Conservation (phyloP, 2,888 invertebrate species). For the Chymomyza amoena region DNA sequence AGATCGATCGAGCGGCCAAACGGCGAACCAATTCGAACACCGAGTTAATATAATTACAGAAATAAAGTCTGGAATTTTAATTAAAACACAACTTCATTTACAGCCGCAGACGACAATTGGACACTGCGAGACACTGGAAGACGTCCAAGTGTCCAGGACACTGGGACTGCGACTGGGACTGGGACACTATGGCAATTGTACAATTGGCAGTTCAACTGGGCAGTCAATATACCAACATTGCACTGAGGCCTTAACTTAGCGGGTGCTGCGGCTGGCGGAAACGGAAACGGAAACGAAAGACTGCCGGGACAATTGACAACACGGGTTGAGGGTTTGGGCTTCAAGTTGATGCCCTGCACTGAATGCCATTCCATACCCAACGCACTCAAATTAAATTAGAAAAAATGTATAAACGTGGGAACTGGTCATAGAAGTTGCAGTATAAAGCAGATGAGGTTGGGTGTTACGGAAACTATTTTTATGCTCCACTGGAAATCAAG, state of each 20-base stretch:
- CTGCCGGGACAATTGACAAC: slow-evolving; percentile 40
- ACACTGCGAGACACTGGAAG: background rate
- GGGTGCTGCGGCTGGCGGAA: background rate
- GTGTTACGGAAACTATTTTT: too few species aligned
- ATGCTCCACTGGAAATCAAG: too few species aligned
- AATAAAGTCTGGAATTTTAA: slow-evolving; percentile 76
- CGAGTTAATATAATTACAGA: slow-evolving; percentile 75
- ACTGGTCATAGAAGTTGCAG: too few species aligned
- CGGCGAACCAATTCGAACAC: slow-evolving; percentile 58
- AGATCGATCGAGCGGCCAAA: slow-evolving; percentile 50
- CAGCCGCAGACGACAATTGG: slow-evolving; percentile 62
- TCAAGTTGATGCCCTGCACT: too few species aligned
- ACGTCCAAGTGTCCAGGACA: too few species aligned
- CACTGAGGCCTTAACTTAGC: background rate
- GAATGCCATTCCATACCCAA: too few species aligned
- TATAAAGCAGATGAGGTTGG: background rate
- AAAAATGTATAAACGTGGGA: slow-evolving; percentile 5
- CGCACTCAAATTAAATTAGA: slow-evolving; percentile 38
- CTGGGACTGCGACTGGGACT: slow-evolving; percentile 15
- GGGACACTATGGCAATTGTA: slow-evolving; percentile 47
- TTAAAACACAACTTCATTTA: slow-evolving; percentile 74
- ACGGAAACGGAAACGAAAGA: background rate
- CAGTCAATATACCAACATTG: background rate
- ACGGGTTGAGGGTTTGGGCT: too few species aligned
- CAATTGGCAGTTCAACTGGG: background rate